Percentiles rank a stretch among this genome's conserved stretches.
Conservation (phyloP, 2,113 vertebrate genomes). For the Leptobrachium leishanense region DNA sequence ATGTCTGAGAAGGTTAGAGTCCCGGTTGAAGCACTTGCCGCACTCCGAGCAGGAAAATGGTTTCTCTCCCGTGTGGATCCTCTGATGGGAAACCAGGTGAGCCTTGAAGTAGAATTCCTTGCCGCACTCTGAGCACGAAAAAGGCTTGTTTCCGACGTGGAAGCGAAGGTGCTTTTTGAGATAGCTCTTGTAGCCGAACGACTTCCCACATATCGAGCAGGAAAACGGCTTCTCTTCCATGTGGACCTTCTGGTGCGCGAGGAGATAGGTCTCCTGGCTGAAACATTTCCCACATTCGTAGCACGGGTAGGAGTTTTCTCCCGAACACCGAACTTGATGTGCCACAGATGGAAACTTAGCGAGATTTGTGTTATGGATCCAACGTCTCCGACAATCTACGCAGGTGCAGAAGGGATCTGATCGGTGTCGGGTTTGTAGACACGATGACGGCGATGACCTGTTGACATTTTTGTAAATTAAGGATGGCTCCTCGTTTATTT, state of each 20-base stretch:
- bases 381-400: no score
- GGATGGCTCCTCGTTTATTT: no score
- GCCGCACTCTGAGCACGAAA: constrained; percentile 15
- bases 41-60: constrained; percentile 15
- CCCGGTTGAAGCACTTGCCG: constrained; percentile 11
- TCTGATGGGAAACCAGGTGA: constrained; percentile 21
- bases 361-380: no score
- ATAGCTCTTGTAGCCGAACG: background rate
- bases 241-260: constrained; percentile 3
- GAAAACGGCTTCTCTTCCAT: constrained; percentile 6
- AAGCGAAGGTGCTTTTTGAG: background rate
- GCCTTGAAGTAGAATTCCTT: constrained; percentile 18
- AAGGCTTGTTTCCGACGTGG: constrained; percentile 18
- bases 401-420: no score
- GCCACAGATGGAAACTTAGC: no score
- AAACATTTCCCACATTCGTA: constrained; percentile 30
- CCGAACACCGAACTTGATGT: no score
- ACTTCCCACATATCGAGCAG: constrained; percentile 27
- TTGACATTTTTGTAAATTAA: no score
- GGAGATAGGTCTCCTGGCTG: background rate
- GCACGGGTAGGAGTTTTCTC: background rate
- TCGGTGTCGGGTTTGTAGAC: no score
- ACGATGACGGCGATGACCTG: no score
- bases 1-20: no score
- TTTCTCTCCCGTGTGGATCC: constrained; percentile 26